Conservation (phyloP, 2,888 invertebrate species). For the Cerceris rybyensis region DNA sequence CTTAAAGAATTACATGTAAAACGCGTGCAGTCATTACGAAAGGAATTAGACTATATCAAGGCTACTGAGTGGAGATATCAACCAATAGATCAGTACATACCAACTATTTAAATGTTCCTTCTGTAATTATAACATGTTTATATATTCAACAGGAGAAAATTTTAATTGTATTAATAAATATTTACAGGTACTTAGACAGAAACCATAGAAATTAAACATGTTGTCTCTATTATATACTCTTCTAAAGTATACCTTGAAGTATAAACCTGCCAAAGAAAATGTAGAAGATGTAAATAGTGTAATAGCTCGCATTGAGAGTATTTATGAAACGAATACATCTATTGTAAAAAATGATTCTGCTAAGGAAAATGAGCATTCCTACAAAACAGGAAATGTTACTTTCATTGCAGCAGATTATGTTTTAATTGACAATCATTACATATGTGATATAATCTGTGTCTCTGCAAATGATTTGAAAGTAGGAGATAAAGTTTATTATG, state of each 20-base stretch:
- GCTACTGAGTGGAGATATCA: constrained; percentile 92
- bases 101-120: neutral
- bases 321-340: constrained; percentile 24
- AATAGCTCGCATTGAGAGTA: constrained; percentile 59
- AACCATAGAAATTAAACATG: constrained; percentile 59
- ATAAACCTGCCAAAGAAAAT: constrained; percentile 2
- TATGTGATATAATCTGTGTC: constrained; percentile 82
- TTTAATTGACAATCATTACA: constrained; percentile 85
- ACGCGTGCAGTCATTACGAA: constrained; percentile 87
- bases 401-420: constrained; percentile 82
- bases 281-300: constrained; percentile 64
- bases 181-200: constrained; percentile 60
- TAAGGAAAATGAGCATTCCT: constrained; percentile 64
- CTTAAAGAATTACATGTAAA: constrained; percentile 88
- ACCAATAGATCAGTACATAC: constrained; percentile 85
- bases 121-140: neutral
- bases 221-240: constrained; percentile 48
- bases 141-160: neutral
- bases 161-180: constrained; percentile 16
- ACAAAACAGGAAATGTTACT: constrained; percentile 85
- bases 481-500: constrained; percentile 84
- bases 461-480: constrained; percentile 80
- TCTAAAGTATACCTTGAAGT: constrained; percentile 52
- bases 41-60: constrained; percentile 90
- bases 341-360: neutral